Conservation (phyloP, 92 coral and sea anemone species). For the Pocillopora meandrina region DNA sequence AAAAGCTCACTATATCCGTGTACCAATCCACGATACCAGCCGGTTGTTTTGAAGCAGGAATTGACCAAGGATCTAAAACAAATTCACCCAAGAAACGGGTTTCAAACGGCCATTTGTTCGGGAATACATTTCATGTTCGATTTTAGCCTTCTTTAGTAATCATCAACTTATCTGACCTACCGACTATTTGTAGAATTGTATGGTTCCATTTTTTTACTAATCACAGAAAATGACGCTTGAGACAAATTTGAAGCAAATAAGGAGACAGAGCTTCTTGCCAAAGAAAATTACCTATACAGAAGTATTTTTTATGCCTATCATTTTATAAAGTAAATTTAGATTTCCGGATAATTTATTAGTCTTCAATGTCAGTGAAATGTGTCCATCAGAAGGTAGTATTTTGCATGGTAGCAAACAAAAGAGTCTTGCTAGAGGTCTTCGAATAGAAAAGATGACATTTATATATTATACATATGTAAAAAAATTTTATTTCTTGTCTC, state of each 20-base stretch:
- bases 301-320: background rate
- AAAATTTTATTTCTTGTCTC: background rate
- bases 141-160: background rate
- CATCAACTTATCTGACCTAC: background rate
- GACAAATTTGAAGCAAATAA: background rate
- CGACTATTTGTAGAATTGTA: background rate
- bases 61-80: no score
- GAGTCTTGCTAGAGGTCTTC: background rate
- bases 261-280: background rate
- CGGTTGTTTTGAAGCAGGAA: no score
- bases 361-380: background rate
- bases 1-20: no score
- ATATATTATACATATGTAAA: background rate
- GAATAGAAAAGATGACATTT: background rate
- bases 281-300: background rate
- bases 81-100: no score
- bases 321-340: constrained; percentile 4
- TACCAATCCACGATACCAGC: no score
- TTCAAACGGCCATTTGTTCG: no score
- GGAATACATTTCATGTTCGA: no score
- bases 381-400: background rate
- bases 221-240: background rate
- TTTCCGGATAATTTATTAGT: constrained; percentile 14
- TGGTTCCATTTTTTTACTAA: background rate
- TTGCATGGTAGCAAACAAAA: background rate